Base-by-base conservation (phyloP, 2,113 vertebrate species). In the Nerophis lumbriciformis region DNA sequence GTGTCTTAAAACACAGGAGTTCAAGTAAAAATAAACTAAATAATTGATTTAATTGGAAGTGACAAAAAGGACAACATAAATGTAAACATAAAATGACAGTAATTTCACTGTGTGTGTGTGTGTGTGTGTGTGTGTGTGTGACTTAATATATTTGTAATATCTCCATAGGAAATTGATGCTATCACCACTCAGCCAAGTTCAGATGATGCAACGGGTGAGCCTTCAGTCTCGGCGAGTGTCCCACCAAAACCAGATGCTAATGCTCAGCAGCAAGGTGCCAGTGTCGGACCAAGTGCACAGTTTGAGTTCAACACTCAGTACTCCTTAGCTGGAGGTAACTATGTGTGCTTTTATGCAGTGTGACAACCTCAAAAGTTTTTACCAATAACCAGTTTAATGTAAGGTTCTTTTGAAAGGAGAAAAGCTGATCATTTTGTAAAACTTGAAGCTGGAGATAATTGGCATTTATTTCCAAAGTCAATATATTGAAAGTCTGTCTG, bases 301-400 rank as follows among this genome's bases (percentile, higher is more conserved):
- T 98, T 95, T 90, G 94, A 95, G 52, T 99, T 96, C 1, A 92
- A 99, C 71, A 99, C 97, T 1, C 94, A 98, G 83, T 94, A 91
- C 76, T 98, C 97, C 0, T 83, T 99, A 63, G 93, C 93, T 0
- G 95, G 93, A 92, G 95, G 97, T 97, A 83, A 88, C 7, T 59
- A 48, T 28, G 13, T 57, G n/a, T 52, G 6, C 14, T 52, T 62
- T 6, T 56, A 0, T 8, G 21, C 51, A 1, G 8, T 0, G 6
- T 15, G 44, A 3, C n/a, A 14, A 12, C 0, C 11, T 53, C n/a
- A 19, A 36, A 0, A 36, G 8, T 1, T 65, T 48, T 48, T 19
- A 28, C 28, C 28, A 28, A 28, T 28, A 28, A 28, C 28, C 28
- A 28, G 3, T 28, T 28, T 28, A 28, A 28, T 28, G 28, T 28